Base-by-base conservation (phyloP, 2,888 invertebrate species). In the Cephus nigrinus region DNA sequence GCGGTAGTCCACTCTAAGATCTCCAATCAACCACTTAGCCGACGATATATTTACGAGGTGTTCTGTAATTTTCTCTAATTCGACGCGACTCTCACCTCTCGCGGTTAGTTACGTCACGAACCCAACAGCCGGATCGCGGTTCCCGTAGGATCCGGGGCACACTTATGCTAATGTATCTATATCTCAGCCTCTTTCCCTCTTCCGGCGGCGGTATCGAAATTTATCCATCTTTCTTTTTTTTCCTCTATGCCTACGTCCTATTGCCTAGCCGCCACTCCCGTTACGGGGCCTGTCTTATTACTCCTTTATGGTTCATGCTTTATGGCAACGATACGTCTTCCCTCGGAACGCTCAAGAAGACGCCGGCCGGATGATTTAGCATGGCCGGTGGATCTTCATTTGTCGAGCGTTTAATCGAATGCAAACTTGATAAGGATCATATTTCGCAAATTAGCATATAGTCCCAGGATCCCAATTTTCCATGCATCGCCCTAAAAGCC, bases 1-100 rank as follows among this genome's bases (percentile, higher is more conserved):
- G 90, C 89, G 90, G 90, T 91, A 90, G 90, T 91, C 90, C 86
- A 83, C 55, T 86, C 85, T 87, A 87, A 89, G 86, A 86, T 90
- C 90, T 87, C 90, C 90, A 89, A 91, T 91, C 91, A 90, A 90
- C 90, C 91, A 91, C 90, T 91, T 91, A 91, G 86, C 87, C 87
- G 89, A 88, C 90, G 91, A 90, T 90, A 88, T 90, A 90, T 91
- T 91, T 91, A 91, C 90, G 91, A 91, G 91, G 90, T 91, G 91
- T 91, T 90, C 89, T 85, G 90, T 90, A 91, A 91, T 91, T 90
- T 90, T 86, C 90, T 90, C 90, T 90, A 90, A 91, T 90, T 90
- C 88, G 87, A 87, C 85, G 86, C 84, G 86, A 87, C 84, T 85
- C 82, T 76, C 82, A 76, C 80, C 77, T 74, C 75, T 72, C 78